Conservation (phyloP, 2,113 vertebrate genomes). For the Spizaetus ornatus region DNA sequence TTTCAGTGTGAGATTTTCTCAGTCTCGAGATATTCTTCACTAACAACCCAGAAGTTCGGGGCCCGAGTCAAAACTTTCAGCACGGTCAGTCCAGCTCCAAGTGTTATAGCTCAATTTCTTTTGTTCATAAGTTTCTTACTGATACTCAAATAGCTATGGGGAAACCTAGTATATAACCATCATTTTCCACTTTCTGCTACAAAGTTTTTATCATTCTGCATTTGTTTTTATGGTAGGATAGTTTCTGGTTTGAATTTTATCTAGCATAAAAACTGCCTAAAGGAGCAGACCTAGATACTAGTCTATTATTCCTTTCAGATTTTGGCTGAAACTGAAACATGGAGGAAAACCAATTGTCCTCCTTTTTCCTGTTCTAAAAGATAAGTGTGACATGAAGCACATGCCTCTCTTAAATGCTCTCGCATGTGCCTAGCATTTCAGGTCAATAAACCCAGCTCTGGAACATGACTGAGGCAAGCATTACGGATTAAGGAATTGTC, state of each 20-base stretch:
- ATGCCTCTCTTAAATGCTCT: constrained; percentile 32
- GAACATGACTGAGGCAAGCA: neutral
- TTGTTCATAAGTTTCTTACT: neutral
- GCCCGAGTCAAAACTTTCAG: neutral
- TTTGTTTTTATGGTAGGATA: constrained; percentile 24
- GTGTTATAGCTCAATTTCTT: neutral
- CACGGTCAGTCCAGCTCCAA: neutral
- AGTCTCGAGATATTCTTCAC: neutral
- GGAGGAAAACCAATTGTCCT: constrained; percentile 56
- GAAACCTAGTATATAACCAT: neutral
- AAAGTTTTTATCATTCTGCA: constrained; percentile 21
- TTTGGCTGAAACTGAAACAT: constrained; percentile 31
- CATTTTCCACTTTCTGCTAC: constrained; percentile 27
- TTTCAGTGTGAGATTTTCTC: neutral
- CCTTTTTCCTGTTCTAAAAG: constrained; percentile 51
- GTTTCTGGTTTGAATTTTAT: constrained; percentile 52
- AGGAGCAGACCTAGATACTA: neutral
- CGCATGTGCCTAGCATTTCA: constrained; percentile 2
- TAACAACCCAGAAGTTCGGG: neutral
- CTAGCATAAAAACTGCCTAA: constrained; percentile 35
- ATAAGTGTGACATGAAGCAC: constrained; percentile 62
- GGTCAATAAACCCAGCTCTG: constrained; percentile 21
- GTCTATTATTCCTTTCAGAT: constrained; percentile 31
- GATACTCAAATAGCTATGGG: neutral
- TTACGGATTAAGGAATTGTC: neutral